Base-by-base conservation (phyloP, 2,888 invertebrate species). In the Notodonta dromedarius region DNA sequence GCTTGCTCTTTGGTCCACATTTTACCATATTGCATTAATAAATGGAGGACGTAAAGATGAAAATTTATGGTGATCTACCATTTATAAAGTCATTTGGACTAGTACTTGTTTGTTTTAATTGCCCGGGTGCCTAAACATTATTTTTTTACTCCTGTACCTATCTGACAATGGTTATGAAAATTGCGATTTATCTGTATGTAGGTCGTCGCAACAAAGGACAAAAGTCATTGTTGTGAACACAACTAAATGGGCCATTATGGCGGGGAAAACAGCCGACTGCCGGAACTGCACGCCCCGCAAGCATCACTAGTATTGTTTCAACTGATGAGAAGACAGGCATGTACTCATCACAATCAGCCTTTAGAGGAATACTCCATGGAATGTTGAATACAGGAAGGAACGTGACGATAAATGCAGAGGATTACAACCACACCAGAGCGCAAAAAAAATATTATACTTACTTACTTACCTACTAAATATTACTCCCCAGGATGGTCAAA, bases 161-260 rank as follows among this genome's bases (percentile, higher is more conserved):
- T 44, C 12, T 46, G n/a, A n/a, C 46, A 46, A 46, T 11, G 5
- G 46, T n/a, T n/a, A 51, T 24, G 9, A 51, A 51, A 24, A 51
- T 7, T 51, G 24, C 24, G 51, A 24, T 51, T 51, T 51, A 51
- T 51, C 14, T 6, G 32, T 12, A 53, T 53, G 32, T 35, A n/a
- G 53, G 53, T 53, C 53, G 16, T 4, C 50, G 16, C 50, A 16
- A 9, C 4, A 50, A 16, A 53, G 16, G 35, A 40, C 40, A 55
- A 14, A 55, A 12, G 6, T 16, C 32, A 51, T 50, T 51, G 50
- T 60, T 60, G 56, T 40, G 60, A 56, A 51, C 51, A n/a, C 56
- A 56, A 60, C 51, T 51, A 55, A 60, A 60, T 60, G 40, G 24
- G 51, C 51, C 24, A 51, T 60, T 60, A 56, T 42, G 55, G 35